Evolutionary conservation across 2,888 invertebrate species (phyloP), one percentile per base, ranked within the genome.

Genomic region (Ganaspis brasiliensis): DNA sequence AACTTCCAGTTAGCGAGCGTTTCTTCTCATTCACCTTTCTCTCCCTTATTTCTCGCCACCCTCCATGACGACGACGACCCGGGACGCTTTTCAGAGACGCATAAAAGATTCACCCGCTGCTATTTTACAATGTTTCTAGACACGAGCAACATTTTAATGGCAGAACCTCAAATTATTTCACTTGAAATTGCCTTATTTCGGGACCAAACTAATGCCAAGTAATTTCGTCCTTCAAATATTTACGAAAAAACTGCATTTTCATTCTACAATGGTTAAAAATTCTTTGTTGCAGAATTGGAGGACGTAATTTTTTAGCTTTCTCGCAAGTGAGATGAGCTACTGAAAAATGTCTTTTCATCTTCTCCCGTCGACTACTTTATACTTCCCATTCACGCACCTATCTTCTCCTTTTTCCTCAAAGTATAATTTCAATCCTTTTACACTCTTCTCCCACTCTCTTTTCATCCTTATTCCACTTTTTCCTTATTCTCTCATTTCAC

Each of bases 1-100:
- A 82, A 81, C 82, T 82, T 81, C 56, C 71, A 81, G 81, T 79
- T 76, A 82, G 80, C 73, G 74, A 72, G 72, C 57, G 74, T 80
- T 72, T 75, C 59, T 72, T 74, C 56, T 55, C 73, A 49, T 73
- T 40, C 35, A 40, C 45, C 49, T 63, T 35, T 75, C 35, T 56
- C 40, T 31, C 63, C 61, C 74, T 45, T 45, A 45, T 37, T 37
- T 8, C 12, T 40, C 19, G 14, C 40, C 21, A 21, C 2, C 63
- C 21, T 37, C 37, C 21, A 8, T 67, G 24, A 45, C 63, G 6
- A 40, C 67, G n/a, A 45, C 45, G n/a, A 56, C 24, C 16, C 52
- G 9, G 9, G 10, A 45, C 24, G 24, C 26, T 67, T 67, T 67
- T 45, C 45, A 67, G 45, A 21, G 24, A 49, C 16, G 16, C 40